Conservation (phyloP, 2,797 vertebrate species). For the Fratercula arctica region DNA sequence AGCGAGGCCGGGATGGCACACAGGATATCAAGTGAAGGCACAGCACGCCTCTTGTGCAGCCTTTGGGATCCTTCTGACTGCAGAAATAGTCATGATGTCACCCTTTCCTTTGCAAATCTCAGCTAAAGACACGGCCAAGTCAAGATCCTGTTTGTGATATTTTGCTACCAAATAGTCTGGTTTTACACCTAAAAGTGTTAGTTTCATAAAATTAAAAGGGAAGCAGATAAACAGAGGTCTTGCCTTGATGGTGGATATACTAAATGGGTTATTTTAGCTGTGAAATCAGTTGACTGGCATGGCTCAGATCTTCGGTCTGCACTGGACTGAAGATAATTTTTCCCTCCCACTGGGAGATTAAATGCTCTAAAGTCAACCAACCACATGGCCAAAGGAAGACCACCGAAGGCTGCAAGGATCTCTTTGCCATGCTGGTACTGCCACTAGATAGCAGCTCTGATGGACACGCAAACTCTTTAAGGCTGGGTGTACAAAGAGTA, state of each 20-base stretch:
- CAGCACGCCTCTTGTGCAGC: background rate
- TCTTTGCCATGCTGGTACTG: background rate
- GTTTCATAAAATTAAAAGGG: background rate
- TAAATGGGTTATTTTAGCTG: background rate
- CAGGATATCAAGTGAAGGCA: background rate
- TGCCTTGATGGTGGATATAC: background rate
- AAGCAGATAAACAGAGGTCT: background rate
- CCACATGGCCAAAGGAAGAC: background rate
- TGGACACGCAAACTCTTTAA: background rate
- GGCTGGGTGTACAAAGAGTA: background rate
- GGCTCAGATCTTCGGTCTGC: background rate
- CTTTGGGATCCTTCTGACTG: background rate
- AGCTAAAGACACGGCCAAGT: background rate
- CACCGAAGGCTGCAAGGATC: background rate
- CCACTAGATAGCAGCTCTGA: background rate
- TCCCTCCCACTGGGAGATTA: background rate
- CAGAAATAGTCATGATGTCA: background rate
- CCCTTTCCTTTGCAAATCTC: background rate
- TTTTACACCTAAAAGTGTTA: background rate
- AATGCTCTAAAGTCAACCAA: background rate
- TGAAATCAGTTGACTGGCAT: background rate
- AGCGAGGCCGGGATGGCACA: fast-evolving
- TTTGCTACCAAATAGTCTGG: background rate
- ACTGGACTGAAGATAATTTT: background rate
- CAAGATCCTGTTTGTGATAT: background rate